Evolutionary conservation across 1,140 invertebrate species (phyloP), one percentile per base, ranked within the genome.

Genomic region (Nasonia vitripennis): DNA sequence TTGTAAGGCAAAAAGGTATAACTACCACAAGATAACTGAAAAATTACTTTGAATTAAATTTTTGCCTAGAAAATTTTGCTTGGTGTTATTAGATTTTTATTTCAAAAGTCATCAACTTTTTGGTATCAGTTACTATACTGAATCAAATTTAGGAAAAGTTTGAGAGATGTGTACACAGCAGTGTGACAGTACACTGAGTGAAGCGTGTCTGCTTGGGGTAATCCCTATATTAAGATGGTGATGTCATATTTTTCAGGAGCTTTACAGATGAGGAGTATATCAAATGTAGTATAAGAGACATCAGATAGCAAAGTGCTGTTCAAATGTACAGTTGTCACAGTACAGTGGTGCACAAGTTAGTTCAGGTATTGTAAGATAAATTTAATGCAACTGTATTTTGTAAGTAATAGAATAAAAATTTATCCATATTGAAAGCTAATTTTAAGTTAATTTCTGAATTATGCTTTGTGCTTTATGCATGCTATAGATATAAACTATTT

Each of bases 1-100:
- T 96, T 96, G 92, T 99, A 99, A 2, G 98, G 97, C 41, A 99
- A 95, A 91, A 99, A 98, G 75, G 96, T 95, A 89, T 98, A 98
- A 91, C 95, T 97, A 51, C 96, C 96, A 92, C 98, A 97, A 0
- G 97, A 98, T 88, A 98, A 94, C 98, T 98, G 92, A 95, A 95
- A 88, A 89, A 89, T 90, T 87, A 89, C 83, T 71, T 71, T 71
- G 12, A 3, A 71, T 71, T 31, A 81, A 17, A 20, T 20, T 6
- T 6, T 6, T 62, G 17, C 17, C 6, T 51, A 62, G n/a, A 62
- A 62, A 20, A n/a, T 14, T 51, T 14, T 17, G 10, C 10, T 51
- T 51, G 48, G n/a, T 45, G 10, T 14, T 27, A 70, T 71, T 71
- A 27, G 0, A 34, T 20, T 31, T 73, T 73, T 37, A 74, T 34